A percentile compares a stretch with the other conserved stretches of the same genome.
phyloP scores from a whole-genome alignment of 2,888 invertebrate genomes.

The Cremastobaeus sp. region DNA sequence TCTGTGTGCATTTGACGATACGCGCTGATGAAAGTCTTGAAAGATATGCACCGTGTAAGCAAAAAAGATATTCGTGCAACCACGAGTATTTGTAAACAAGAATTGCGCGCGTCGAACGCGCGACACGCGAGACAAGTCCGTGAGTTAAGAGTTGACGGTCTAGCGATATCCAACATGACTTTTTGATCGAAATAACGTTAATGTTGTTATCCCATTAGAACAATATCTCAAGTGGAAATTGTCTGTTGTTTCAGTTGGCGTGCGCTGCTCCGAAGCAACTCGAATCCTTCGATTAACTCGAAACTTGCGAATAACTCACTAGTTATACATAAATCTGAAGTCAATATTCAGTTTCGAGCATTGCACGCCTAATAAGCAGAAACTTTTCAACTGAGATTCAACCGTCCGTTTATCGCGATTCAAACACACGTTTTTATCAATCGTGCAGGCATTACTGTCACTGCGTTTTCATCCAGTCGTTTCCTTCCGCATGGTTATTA shows the following conservation, averaged over 20 bases:
- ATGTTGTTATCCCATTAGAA: conserved; percentile 18
- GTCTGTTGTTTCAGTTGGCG: conserved; percentile 1
- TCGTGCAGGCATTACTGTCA: neutral
- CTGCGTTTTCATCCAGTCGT: too few species aligned
- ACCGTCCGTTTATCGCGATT: conserved; percentile 14
- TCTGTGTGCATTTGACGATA: conserved; percentile 32
- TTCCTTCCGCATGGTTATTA: too few species aligned
- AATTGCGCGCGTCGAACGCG: conserved; percentile 21
- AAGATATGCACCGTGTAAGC: conserved; percentile 21
- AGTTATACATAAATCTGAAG: conserved; percentile 21
- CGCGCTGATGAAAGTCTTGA: conserved; percentile 12
- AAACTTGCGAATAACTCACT: conserved; percentile 12
- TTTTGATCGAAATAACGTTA: conserved; percentile 19
- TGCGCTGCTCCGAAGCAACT: neutral
- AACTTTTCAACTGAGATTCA: conserved; percentile 1
- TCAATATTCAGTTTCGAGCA: conserved; percentile 2
- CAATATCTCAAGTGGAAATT: conserved; percentile 7
- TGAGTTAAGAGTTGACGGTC: neutral
- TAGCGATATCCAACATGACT: conserved; percentile 19
- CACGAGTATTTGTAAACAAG: conserved; percentile 42
- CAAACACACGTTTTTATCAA: neutral
- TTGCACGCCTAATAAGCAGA: conserved; percentile 9
- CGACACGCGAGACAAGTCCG: conserved; percentile 12
- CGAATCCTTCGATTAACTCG: conserved; percentile 17
- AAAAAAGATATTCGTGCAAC: conserved; percentile 32